Evolutionary conservation across 2,888 invertebrate species (phyloP).

Genomic region (Drosophila austrosaltans): DNA sequence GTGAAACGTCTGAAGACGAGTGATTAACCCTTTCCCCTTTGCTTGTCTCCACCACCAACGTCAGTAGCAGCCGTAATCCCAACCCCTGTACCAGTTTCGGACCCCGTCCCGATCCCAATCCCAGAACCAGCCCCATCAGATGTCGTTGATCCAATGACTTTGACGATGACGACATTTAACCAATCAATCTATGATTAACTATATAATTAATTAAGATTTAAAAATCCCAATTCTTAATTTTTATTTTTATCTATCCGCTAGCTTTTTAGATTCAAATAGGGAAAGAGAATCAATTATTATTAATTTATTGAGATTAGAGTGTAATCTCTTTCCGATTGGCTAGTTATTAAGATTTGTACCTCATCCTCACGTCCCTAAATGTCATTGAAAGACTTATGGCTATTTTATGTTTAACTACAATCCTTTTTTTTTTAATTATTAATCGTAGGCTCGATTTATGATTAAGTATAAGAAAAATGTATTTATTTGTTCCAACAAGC

Average conservation of each 20-base stretch:
- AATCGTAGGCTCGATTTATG: not conserved
- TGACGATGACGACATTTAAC: constrained; percentile 3
- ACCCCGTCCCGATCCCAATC: not conserved
- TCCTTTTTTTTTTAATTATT: not conserved
- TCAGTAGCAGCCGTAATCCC: not conserved
- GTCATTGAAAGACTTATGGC: constrained; percentile 11
- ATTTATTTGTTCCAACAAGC: constrained; percentile 3
- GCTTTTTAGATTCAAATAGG: not conserved
- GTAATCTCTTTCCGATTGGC: not conserved
- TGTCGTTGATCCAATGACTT: not conserved
- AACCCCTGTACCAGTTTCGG: not conserved
- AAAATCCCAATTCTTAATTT: not conserved
- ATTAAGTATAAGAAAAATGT: not conserved
- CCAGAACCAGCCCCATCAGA: not conserved
- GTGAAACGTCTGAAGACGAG: constrained; percentile 91
- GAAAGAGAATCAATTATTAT: not conserved
- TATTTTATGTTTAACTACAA: constrained; percentile 1
- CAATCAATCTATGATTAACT: constrained; percentile 6
- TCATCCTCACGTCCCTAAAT: not conserved
- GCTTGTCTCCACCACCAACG: not conserved
- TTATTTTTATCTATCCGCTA: not conserved
- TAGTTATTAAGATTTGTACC: not conserved
- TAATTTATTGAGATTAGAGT: not conserved
- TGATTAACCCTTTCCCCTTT: constrained; percentile 62
- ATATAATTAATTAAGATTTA: not conserved